A percentile compares a stretch with the other conserved stretches of the same genome.
Evolutionary conservation across 1,140 invertebrate species (phyloP).

Genomic region (Agrypnia vestita): DNA sequence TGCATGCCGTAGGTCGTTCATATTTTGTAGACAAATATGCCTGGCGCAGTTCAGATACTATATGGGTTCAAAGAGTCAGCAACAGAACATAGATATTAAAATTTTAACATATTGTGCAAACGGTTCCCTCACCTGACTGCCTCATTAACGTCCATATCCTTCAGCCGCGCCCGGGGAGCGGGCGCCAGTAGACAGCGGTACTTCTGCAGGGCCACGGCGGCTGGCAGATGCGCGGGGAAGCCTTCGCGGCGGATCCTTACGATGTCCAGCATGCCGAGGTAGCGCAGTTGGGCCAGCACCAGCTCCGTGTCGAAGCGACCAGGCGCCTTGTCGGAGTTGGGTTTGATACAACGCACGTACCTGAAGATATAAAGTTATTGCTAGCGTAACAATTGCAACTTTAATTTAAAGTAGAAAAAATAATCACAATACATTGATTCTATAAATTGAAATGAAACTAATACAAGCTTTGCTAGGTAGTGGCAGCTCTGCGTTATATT

Average conservation of each 20-base stretch:
- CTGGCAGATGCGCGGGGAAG: conserved; percentile 90
- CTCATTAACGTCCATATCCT: conserved; percentile 70
- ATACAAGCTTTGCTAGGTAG: too few relatives aligned
- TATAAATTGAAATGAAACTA: too few relatives aligned
- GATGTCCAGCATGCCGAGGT: conserved; percentile 97
- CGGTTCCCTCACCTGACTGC: conserved; percentile 69
- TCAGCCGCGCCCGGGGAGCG: conserved; percentile 51
- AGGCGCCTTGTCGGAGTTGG: conserved; percentile 90
- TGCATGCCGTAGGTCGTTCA: too few relatives aligned
- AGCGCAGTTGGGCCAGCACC: conserved; percentile 92
- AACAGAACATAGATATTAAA: too few relatives aligned
- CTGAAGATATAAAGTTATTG: conserved; percentile 66
- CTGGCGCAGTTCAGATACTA: too few relatives aligned
- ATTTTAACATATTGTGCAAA: too few relatives aligned
- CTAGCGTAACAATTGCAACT: too few relatives aligned
- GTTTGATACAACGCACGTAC: conserved; percentile 97
- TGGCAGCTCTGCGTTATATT: too few relatives aligned
- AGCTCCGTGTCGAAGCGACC: conserved; percentile 88
- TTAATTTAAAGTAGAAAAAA: too few relatives aligned
- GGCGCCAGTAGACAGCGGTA: conserved; percentile 81
- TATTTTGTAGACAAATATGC: too few relatives aligned
- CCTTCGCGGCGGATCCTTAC: conserved; percentile 95
- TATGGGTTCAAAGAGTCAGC: too few relatives aligned
- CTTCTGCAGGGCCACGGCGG: conserved; percentile 84
- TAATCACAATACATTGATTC: too few relatives aligned